Conservation (phyloP, 2,888 invertebrate species). For the Hybos culiciformis region DNA sequence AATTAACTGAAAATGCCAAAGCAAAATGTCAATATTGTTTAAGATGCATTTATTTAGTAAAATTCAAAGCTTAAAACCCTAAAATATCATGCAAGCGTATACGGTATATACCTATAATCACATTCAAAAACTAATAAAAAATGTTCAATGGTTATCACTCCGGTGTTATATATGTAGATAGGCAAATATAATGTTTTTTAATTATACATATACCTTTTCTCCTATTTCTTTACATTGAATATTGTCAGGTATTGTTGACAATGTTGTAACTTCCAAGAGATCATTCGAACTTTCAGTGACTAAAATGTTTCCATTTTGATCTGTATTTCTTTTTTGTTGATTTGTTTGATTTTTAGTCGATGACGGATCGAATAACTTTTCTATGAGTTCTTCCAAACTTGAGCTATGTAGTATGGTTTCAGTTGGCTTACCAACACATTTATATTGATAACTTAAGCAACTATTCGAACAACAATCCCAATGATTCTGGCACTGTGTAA, state of each 20-base stretch:
- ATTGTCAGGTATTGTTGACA: neutral
- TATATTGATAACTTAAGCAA: conserved; percentile 25
- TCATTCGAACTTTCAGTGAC: too few relatives aligned
- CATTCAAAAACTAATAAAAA: neutral
- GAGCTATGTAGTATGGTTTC: neutral
- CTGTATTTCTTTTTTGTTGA: too few relatives aligned
- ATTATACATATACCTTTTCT: conserved; percentile 18
- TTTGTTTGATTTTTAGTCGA: neutral
- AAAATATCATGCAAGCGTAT: too few relatives aligned
- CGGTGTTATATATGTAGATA: neutral
- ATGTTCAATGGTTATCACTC: neutral
- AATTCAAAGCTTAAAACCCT: too few relatives aligned
- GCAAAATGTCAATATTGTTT: too few relatives aligned
- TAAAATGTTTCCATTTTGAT: too few relatives aligned
- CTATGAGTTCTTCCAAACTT: neutral
- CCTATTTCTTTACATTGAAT: conserved; percentile 18
- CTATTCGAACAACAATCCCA: conserved; percentile 29
- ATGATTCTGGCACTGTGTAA: conserved; percentile 26
- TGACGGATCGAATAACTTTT: neutral
- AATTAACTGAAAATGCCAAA: too few relatives aligned
- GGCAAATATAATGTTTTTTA: neutral
- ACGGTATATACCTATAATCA: too few relatives aligned
- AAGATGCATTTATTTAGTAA: too few relatives aligned
- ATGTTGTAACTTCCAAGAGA: too few relatives aligned
- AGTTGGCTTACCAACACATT: conserved; percentile 18